Evolutionary conservation across 2,888 invertebrate genomes (phyloP).

Genomic region (Dryococelus australis): DNA sequence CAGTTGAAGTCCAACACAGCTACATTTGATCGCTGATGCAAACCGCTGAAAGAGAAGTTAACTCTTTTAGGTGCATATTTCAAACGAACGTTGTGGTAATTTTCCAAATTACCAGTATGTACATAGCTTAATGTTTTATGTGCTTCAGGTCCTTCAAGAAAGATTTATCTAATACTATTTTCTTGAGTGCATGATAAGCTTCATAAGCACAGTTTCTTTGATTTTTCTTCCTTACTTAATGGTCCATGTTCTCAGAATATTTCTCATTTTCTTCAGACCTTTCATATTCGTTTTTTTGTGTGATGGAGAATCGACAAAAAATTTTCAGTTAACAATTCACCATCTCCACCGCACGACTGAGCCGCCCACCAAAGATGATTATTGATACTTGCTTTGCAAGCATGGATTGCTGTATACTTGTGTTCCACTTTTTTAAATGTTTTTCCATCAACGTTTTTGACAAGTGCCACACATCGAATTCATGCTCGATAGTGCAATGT

Average conservation of each 20-base stretch:
- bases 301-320: conserved; percentile 20
- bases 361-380: conserved; percentile 32
- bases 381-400: conserved; percentile 26
- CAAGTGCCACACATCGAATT: conserved; percentile 30
- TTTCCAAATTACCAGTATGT: conserved; percentile 21
- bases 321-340: conserved; percentile 21
- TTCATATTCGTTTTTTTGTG: conserved; percentile 7
- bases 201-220: conserved; percentile 25
- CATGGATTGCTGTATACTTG: background rate
- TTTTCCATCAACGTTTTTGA: conserved; percentile 27
- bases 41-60: conserved; percentile 13
- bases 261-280: background rate
- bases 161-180: conserved; percentile 33
- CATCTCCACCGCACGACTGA: background rate
- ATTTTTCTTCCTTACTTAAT: background rate
- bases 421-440: conserved; percentile 21
- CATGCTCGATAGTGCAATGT: conserved; percentile 13
- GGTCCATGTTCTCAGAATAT: background rate
- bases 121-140: background rate
- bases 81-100: conserved; percentile 24
- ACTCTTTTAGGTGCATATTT: conserved; percentile 31
- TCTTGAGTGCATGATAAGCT: conserved; percentile 24
- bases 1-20: conserved; percentile 25
- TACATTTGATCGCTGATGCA: background rate
- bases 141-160: conserved; percentile 23